Evolutionary conservation across 2,888 invertebrate genomes (phyloP).

Genomic region (Ophion obscuratus): DNA sequence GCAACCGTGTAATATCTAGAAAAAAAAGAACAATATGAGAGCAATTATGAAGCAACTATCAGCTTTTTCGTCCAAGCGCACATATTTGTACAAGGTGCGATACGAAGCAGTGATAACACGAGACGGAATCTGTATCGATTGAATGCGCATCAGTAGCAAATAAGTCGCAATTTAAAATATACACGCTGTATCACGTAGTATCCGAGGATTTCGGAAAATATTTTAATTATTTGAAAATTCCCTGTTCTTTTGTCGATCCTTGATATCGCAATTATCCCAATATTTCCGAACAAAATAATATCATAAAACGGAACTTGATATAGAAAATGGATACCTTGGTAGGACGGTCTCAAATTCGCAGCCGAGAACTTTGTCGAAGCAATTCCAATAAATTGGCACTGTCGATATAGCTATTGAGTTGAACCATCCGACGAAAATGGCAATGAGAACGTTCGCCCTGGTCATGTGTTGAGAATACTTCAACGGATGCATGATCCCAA

Average conservation of each 20-base stretch:
- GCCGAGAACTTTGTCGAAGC: conserved; percentile 86
- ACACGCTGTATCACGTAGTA: not conserved
- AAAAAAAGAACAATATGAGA: not conserved
- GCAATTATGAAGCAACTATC: not conserved
- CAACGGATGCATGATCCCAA: conserved; percentile 92
- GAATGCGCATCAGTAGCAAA: conserved; percentile 27
- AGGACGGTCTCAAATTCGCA: conserved; percentile 90
- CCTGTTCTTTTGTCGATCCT: no score
- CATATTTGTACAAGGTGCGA: not conserved
- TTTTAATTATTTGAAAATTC: no score
- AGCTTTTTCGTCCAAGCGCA: conserved; percentile 1
- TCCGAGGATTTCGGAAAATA: not conserved
- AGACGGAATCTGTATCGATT: conserved; percentile 39
- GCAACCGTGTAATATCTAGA: conserved; percentile 74
- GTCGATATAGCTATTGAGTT: conserved; percentile 88
- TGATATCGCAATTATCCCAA: no score
- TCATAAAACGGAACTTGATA: not conserved
- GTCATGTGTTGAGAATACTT: conserved; percentile 91
- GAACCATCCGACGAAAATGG: conserved; percentile 89
- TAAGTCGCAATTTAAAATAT: not conserved
- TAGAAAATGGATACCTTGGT: conserved; percentile 77
- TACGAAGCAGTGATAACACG: conserved; percentile 12
- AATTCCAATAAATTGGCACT: conserved; percentile 92
- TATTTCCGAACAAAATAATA: not conserved
- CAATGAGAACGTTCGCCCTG: conserved; percentile 87